Conservation (phyloP, 2,797 vertebrate genomes). For the Falco berigora region DNA sequence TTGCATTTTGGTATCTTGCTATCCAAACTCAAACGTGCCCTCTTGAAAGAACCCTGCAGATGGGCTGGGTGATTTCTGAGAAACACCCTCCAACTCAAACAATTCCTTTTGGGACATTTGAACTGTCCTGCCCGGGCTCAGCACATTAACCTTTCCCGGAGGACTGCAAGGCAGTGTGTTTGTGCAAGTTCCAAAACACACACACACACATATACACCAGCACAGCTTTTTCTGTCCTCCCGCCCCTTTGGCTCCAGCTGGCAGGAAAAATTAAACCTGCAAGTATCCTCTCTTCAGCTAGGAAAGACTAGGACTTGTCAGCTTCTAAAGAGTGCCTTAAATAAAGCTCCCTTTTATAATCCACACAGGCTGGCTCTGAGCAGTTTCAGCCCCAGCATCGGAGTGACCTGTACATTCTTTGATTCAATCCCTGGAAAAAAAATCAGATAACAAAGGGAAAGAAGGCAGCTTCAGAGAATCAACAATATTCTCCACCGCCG, state of each 20-base stretch:
- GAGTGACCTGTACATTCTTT: background rate
- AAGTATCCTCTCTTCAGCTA: background rate
- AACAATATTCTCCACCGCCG: background rate
- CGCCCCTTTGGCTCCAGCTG: conserved; percentile 6
- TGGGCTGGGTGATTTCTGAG: background rate
- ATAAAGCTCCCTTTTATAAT: background rate
- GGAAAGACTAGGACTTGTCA: background rate
- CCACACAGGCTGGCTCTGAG: background rate
- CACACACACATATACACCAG: background rate
- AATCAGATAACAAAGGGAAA: background rate
- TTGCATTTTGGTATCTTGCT: background rate
- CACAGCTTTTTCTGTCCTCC: background rate
- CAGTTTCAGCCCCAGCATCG: background rate
- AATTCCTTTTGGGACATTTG: background rate
- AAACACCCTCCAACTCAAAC: background rate
- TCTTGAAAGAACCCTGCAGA: background rate
- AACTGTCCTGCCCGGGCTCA: background rate
- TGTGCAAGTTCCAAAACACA: background rate
- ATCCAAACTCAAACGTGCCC: background rate
- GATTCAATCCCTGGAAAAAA: background rate
- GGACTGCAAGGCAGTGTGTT: background rate
- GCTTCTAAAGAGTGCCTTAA: background rate
- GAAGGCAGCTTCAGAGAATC: background rate
- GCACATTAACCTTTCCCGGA: background rate
- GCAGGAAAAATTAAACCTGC: conserved; percentile 10